Base-by-base conservation (phyloP, 2,888 invertebrate genomes). In the Cephus rjabovi region DNA sequence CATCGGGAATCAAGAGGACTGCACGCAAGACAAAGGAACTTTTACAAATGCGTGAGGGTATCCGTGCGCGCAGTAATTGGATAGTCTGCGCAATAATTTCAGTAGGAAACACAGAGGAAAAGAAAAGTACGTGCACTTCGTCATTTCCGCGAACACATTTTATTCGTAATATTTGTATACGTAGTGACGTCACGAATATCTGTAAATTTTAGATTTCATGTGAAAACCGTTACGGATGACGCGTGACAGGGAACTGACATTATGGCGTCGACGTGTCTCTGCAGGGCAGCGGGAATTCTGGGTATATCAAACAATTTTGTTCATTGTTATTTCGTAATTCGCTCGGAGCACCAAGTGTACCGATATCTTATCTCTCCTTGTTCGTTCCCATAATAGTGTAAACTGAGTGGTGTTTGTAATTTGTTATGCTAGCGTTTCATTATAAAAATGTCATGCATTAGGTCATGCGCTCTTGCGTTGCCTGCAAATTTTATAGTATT, bases 291-390 rank as follows among this genome's bases (percentile, higher is more conserved):
- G 56, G 56, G 9, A 56, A 56, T 56, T 56, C 56, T 56, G 56
- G 56, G 9, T 56, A 56, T 9, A 9, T 56, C 23, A 56, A 4
- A 56, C 2, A 56, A 56, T 12, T 71, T 23, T 71, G 71, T 34
- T 71, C 30, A 71, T 71, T 30, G 34, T 9, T 34, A 34, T 34
- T 71, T 71, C 11, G 71, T 33, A 71, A 34, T 31, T 71, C 30
- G 71, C 34, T 71, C 9, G 34, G 23, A 71, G 34, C 31, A 30
- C 34, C 71, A 23, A 34, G 71, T 15, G 11, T 71, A 34, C 34
- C 30, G 71, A 80, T 80, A 85, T 86, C 87, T 89, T 88, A 89
- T 89, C 89, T 86, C 81, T 80, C 87, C 88, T 88, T 87, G 87
- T 88, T 84, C 83, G 85, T 86, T 86, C 86, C 83, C 85, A 84